phyloP scores from a whole-genome alignment of 1,140 invertebrate genomes.

The Lamellibrachia luymesi region DNA sequence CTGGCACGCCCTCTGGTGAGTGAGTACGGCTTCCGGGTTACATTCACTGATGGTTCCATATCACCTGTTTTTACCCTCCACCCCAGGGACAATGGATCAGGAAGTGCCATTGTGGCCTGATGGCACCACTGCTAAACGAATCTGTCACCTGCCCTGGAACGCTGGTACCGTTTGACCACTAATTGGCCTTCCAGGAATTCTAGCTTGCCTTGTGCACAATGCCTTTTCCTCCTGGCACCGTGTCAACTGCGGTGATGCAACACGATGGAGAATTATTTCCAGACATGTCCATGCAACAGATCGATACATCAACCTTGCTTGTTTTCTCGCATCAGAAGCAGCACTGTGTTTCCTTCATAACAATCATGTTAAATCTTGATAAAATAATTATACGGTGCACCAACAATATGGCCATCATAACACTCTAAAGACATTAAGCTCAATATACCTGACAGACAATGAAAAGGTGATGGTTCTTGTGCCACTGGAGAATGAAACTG shows the following conservation, averaged over 20 bases:
- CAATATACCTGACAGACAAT: no score
- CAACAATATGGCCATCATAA: no score
- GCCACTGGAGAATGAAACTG: no score
- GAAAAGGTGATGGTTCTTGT: no score
- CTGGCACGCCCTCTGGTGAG: not conserved
- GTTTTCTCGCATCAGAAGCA: not conserved
- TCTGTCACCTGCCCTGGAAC: not conserved
- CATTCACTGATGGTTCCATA: not conserved
- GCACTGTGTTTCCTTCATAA: not conserved
- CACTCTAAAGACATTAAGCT: no score
- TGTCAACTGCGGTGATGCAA: not conserved
- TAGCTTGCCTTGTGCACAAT: not conserved
- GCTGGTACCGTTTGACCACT: not conserved
- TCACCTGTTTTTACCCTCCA: not conserved
- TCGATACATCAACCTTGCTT: not conserved
- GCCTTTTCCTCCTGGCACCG: not conserved
- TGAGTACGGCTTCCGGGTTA: not conserved
- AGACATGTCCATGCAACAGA: not conserved
- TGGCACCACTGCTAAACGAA: not conserved
- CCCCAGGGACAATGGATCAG: not conserved
- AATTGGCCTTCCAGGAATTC: conserved; percentile 4
- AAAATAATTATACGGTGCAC: not conserved
- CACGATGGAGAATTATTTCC: not conserved
- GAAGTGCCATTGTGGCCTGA: not conserved
- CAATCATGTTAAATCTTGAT: no score